A percentile compares a stretch with the other conserved stretches of the same genome.
Conservation (phyloP, 1,140 invertebrate species). For the Maconellicoccus hirsutus region DNA sequence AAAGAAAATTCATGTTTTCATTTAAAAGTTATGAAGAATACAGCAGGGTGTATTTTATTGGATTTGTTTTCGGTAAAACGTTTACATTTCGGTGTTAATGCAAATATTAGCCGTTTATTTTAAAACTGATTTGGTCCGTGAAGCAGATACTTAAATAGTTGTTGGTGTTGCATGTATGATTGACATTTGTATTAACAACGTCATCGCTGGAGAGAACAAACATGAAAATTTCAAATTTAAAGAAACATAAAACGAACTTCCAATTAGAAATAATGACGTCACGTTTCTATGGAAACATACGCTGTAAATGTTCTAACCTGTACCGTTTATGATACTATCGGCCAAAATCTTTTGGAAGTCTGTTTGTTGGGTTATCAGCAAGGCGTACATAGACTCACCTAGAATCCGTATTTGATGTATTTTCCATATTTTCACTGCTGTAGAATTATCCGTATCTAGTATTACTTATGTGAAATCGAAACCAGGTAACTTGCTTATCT, state of each 20-base stretch:
- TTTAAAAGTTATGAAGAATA: neutral
- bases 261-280: neutral
- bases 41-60: neutral
- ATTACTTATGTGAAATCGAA: too few species aligned
- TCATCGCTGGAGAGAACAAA: neutral
- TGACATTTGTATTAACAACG: neutral
- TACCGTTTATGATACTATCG: neutral
- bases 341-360: neutral
- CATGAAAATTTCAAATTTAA: neutral
- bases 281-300: neutral
- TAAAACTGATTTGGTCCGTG: too few species aligned
- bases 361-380: neutral
- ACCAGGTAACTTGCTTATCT: too few species aligned
- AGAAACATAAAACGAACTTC: neutral
- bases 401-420: too few species aligned
- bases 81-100: too few species aligned
- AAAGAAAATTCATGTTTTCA: too few species aligned
- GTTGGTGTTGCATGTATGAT: neutral
- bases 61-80: too few species aligned
- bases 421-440: too few species aligned
- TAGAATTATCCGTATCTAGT: too few species aligned
- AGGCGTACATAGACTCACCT: too few species aligned
- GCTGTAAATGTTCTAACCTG: slow-evolving; percentile 1
- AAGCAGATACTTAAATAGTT: too few species aligned
- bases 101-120: too few species aligned